These are phyloP conservation scores for Brachymystax lenok DNA, from an alignment of 2,797 vertebrate genomes.

Conservation along the genomic window DNA sequence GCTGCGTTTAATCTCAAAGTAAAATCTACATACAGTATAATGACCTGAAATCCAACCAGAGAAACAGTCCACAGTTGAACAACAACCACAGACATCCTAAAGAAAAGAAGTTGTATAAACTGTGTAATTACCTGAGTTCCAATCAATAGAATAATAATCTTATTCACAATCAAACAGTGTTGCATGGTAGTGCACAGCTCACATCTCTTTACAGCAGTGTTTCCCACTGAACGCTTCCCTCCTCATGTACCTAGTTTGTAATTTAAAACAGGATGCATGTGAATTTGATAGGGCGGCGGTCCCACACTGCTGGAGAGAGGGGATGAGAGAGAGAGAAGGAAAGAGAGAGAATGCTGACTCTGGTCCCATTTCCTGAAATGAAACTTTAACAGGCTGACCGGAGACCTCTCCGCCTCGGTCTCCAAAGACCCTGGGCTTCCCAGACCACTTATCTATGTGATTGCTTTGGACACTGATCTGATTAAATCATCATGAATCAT, in stretches of 20 bases:
- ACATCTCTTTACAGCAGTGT: slow-evolving; percentile 30
- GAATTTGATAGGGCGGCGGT: slow-evolving; percentile 57
- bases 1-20: slow-evolving; percentile 39
- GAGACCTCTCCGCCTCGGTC: slow-evolving; percentile 35
- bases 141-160: slow-evolving; percentile 54
- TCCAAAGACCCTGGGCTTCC: slow-evolving; percentile 44
- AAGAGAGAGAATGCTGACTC: slow-evolving; percentile 64
- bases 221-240: slow-evolving; percentile 26
- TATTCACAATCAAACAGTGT: slow-evolving; percentile 53
- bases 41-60: slow-evolving; percentile 43
- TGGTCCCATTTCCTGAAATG: slow-evolving; percentile 53
- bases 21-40: slow-evolving; percentile 30
- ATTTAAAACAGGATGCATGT: slow-evolving; percentile 61
- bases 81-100: not conserved
- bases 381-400: slow-evolving; percentile 68
- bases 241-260: slow-evolving; percentile 55
- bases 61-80: slow-evolving; percentile 6
- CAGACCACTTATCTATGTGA: slow-evolving; percentile 50
- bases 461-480: slow-evolving; percentile 59
- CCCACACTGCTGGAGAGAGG: slow-evolving; percentile 43
- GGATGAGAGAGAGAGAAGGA: slow-evolving; percentile 24
- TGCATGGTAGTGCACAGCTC: slow-evolving; percentile 16
- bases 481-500: slow-evolving; percentile 62
- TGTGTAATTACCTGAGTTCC: slow-evolving; percentile 46
- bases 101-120: not conserved